Evolutionary conservation across 1,140 invertebrate genomes (phyloP).

Genomic region (Anastrepha ludens): DNA sequence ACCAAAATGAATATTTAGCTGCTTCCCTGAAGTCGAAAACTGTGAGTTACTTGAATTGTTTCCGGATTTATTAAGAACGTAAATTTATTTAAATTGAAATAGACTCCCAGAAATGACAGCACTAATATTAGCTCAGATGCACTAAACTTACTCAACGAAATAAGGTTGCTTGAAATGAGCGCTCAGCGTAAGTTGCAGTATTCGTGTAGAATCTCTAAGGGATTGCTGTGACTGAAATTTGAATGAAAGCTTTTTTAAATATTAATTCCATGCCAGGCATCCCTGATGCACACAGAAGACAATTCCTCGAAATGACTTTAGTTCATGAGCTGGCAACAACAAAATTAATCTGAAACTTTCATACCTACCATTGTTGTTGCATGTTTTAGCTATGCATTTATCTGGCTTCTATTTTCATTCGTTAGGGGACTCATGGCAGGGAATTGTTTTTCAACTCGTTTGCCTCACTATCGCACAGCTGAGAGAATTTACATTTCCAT

Average conservation of each 20-base stretch:
- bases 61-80: too few species aligned
- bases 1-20: too few species aligned
- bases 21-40: too few species aligned
- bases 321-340: not conserved
- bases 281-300: not conserved
- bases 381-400: not conserved
- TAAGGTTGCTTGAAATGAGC: not conserved
- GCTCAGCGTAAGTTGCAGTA: not conserved
- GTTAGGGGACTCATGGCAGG: not conserved
- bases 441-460: not conserved
- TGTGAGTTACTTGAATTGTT: too few species aligned
- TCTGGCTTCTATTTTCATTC: not conserved
- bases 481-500: not conserved
- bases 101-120: too few species aligned
- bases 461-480: not conserved
- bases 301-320: not conserved
- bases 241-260: not conserved
- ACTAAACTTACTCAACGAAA: not conserved
- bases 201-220: not conserved
- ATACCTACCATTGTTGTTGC: not conserved
- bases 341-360: not conserved
- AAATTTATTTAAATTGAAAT: too few species aligned
- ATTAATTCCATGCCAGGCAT: not conserved
- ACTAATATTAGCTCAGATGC: too few species aligned
- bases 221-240: not conserved